These are phyloP conservation scores for Cephus cinctus DNA, from an alignment of 1,140 invertebrate species.

Conservation along the genomic window DNA sequence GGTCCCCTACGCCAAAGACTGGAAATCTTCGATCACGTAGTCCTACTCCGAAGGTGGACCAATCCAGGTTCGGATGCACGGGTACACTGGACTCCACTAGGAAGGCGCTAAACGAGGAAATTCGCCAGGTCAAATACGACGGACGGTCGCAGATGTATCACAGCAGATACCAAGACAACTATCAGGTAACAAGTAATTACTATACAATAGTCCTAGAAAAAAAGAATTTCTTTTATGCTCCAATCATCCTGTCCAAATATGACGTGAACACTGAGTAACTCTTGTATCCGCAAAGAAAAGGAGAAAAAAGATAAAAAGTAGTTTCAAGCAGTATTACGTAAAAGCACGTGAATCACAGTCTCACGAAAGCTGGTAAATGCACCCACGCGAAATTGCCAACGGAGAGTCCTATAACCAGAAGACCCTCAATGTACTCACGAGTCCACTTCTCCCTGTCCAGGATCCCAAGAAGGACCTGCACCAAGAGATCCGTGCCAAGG, in stretches of 20 bases:
- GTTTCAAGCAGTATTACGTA: no score
- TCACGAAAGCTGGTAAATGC: no score
- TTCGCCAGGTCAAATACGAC: constrained; percentile 33
- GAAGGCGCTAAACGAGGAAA: constrained; percentile 32
- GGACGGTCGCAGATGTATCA: constrained; percentile 33
- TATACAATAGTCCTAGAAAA: no score
- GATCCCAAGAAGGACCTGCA: constrained; percentile 41
- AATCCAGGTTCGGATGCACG: constrained; percentile 33
- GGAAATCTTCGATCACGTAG: constrained; percentile 30
- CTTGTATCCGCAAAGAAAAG: no score
- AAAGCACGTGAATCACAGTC: no score
- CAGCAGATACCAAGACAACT: constrained; percentile 27
- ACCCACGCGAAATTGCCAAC: no score
- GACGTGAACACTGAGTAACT: no score
- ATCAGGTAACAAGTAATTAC: constrained; percentile 24
- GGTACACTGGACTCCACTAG: constrained; percentile 23
- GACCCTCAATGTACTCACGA: no score
- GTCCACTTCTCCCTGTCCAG: constrained; percentile 32
- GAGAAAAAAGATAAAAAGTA: no score
- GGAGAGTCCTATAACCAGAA: no score
- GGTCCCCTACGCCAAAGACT: constrained; percentile 51
- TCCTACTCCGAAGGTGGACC: constrained; percentile 38
- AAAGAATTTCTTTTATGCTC: no score
- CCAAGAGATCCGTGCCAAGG: constrained; percentile 38
- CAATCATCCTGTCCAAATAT: no score